A percentile compares a stretch with the other conserved stretches of the same genome.
These are phyloP conservation scores for Carollia perspicillata DNA, from an alignment of 2,113 vertebrate genomes.

Conservation along the genomic window DNA sequence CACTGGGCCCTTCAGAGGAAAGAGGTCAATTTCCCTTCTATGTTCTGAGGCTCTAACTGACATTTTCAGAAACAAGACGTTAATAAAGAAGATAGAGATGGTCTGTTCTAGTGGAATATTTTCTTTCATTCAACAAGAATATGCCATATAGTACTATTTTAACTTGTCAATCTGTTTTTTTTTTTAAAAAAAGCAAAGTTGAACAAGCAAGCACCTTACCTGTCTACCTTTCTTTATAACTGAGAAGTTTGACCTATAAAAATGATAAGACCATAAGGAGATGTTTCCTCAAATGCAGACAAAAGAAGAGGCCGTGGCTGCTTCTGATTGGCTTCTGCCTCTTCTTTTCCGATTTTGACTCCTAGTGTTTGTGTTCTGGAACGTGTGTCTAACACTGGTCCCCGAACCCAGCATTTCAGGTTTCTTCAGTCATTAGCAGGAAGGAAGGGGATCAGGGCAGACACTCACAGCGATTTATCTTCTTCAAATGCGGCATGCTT, in stretches of 20 bases:
- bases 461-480: conserved; percentile 43
- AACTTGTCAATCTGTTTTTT: background rate
- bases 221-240: background rate
- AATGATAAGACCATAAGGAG: background rate
- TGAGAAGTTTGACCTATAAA: background rate
- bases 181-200: background rate
- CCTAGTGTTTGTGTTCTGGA: background rate
- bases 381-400: background rate
- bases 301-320: background rate
- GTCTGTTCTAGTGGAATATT: background rate
- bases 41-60: background rate
- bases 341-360: background rate
- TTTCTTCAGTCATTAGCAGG: conserved; percentile 32
- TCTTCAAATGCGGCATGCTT: conserved; percentile 48
- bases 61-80: background rate
- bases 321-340: background rate
- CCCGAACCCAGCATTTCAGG: background rate
- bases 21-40: background rate
- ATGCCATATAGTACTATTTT: background rate
- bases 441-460: conserved; percentile 29
- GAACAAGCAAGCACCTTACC: background rate
- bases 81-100: background rate
- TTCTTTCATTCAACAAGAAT: background rate
- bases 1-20: background rate
- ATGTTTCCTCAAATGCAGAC: background rate